Base-by-base conservation (phyloP, 2,888 invertebrate species). In the Diaprepes abbreviatus region DNA sequence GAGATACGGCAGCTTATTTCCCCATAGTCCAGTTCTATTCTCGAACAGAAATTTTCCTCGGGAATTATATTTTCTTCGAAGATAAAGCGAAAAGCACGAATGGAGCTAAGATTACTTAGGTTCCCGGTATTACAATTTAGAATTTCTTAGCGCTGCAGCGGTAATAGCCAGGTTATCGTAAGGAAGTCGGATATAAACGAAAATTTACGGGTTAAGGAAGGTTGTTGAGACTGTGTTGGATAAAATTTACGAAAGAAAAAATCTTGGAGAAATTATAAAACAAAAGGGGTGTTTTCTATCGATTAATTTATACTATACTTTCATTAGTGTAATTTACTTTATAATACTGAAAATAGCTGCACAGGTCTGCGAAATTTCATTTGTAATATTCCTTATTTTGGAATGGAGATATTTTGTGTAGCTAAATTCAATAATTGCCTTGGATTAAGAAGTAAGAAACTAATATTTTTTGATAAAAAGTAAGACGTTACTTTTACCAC, bases 1-100 rank as follows among this genome's bases (percentile, higher is more conserved):
- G 78, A 81, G 81, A 81, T 78, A 77, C 77, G 74, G 73, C 77
- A 74, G 73, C 80, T 81, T 83, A 83, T 83, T 83, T 83, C 82
- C 81, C 82, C 64, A 73, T 71, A 73, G 73, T 73, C 73, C 73
- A 73, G 73, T 73, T 73, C 74, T 76, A 75, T 74, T 71, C 64
- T 65, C 73, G 74, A 75, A 76, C 75, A 66, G 63, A 70, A 74
- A 71, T 73, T 74, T 74, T 70, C 71, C 65, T 60, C 65, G 62
- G 74, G 76, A 81, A 80, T 81, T 81, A 78, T 80, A 79, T 80
- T 79, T 78, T 77, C 73, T 74, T 71, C 73, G 79, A 76, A 77
- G 80, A 79, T 81, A 81, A 80, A 80, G 80, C 79, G 76, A 75
- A 77, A 74, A 78, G 73, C 76, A 75, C 74, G 64, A 73, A 76